Base-by-base conservation (phyloP, 2,797 vertebrate genomes). In the Brachyrhaphis roseni region DNA sequence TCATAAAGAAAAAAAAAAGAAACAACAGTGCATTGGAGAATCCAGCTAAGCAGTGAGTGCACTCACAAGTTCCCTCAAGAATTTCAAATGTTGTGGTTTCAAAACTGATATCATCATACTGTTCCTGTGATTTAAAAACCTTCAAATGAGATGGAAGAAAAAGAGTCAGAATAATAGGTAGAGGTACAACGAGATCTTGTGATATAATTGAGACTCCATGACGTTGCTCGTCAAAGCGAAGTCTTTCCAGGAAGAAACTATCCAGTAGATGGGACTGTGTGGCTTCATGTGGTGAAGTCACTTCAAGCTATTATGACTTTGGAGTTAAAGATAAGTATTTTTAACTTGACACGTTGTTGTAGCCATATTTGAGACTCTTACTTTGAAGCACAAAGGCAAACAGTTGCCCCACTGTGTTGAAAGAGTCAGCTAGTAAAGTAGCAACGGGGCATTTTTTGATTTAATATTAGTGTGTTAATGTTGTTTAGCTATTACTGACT, bases 31-130 rank as follows among this genome's bases (percentile, higher is more conserved):
- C 76, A 76, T 43, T 1, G 16, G 39, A 51, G 85, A 15, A 20
- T 84, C 82, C 77, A 76, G 72, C 62, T 83, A 68, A 45, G 78
- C 76, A 82, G 91, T 49, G 77, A 89, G 8, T n/a, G 10, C 53
- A 55, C 53, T n/a, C 8, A n/a, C 3, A 1, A 51, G 23, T 51
- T 26, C 23, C 49, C 49, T 26, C 18, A 39, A 23, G 18, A 12
- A 20, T 39, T 66, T 23, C 1, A 66, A 66, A 39, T 11, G 18
- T 11, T 39, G 36, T 39, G 18, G 3, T 66, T 66, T 66, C 59
- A 62, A 62, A 18, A 34, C 59, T 34, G 28, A 16, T 31, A 20
- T 8, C 34, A 39, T 66, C 31, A 4, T 1, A 18, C 28, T 34
- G 31, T 62, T 62, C 15, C 28, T 34, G 59, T 7, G 59, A 5